Percentiles rank a stretch among this genome's conserved stretches.
Conservation (phyloP, 2,888 invertebrate genomes). For the Microchrysa polita region DNA sequence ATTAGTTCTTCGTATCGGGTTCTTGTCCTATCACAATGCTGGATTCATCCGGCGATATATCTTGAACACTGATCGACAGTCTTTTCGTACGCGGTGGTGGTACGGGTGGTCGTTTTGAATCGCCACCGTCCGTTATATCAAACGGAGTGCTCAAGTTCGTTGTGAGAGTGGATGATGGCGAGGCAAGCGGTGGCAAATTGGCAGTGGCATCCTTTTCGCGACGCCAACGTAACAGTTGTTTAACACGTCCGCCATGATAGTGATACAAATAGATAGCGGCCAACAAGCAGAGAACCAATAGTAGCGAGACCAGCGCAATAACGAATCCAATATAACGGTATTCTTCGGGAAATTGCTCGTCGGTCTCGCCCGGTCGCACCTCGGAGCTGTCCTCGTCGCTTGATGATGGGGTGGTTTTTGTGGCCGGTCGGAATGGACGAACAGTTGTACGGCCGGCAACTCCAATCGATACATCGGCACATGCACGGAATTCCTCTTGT, state of each 20-base stretch:
- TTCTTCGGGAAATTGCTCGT: conserved; percentile 55
- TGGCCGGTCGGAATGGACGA: conserved; percentile 63
- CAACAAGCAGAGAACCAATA: conserved; percentile 72
- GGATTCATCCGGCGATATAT: conserved; percentile 57
- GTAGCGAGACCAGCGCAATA: conserved; percentile 73
- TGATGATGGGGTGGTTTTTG: conserved; percentile 56
- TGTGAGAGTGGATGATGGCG: conserved; percentile 36
- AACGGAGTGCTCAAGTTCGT: conserved; percentile 42
- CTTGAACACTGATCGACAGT: conserved; percentile 55
- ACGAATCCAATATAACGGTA: conserved; percentile 67
- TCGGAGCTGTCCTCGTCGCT: conserved; percentile 49
- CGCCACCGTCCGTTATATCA: conserved; percentile 23
- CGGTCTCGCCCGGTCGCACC: conserved; percentile 47
- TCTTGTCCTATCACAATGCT: conserved; percentile 52
- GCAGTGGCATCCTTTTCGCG: conserved; percentile 52
- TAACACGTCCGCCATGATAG: conserved; percentile 76
- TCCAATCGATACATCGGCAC: conserved; percentile 81
- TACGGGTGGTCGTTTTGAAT: conserved; percentile 53
- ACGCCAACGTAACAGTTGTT: conserved; percentile 69
- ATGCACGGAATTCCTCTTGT: conserved; percentile 88
- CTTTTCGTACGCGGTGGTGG: conserved; percentile 61
- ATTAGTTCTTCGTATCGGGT: not conserved
- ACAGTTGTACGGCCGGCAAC: conserved; percentile 64
- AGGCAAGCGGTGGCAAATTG: not conserved
- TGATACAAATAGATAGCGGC: conserved; percentile 79